phyloP scores from a whole-genome alignment of 2,888 invertebrate species.

The Mycogona germanica region DNA sequence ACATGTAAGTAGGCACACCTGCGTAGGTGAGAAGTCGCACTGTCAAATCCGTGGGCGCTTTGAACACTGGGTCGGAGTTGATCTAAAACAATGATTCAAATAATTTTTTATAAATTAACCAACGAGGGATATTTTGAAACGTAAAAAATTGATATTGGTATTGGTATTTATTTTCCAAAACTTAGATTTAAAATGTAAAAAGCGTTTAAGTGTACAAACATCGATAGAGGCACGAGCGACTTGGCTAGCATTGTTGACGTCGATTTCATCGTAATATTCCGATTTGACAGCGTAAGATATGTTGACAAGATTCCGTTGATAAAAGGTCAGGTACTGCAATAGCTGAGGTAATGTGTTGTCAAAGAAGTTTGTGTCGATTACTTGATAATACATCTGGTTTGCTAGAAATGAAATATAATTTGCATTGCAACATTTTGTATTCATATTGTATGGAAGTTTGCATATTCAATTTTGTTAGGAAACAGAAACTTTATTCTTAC shows the following conservation, averaged over 20 bases:
- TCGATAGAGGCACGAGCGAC: slow-evolving; percentile 4
- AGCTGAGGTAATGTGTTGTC: not conserved
- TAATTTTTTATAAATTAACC: not conserved
- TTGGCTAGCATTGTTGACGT: not conserved
- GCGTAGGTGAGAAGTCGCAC: not conserved
- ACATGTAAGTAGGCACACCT: slow-evolving; percentile 6
- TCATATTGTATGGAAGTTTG: not conserved
- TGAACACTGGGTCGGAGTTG: slow-evolving; percentile 9
- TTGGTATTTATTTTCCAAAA: not conserved
- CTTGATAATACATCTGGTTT: not conserved
- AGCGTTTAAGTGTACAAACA: too few relatives aligned
- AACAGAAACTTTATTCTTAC: not conserved
- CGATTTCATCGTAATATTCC: slow-evolving; percentile 13
- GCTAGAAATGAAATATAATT: not conserved
- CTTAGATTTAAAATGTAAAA: not conserved
- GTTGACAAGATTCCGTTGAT: slow-evolving; percentile 5
- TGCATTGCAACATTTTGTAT: not conserved
- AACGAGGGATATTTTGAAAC: too few relatives aligned
- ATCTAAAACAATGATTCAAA: not conserved
- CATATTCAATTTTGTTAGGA: too few relatives aligned
- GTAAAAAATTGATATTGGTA: too few relatives aligned
- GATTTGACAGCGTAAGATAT: slow-evolving; percentile 13
- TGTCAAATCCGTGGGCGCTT: slow-evolving; percentile 5
- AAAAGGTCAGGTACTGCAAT: not conserved
- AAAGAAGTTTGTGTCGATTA: slow-evolving; percentile 5